phyloP scores from a whole-genome alignment of 2,797 vertebrate genomes.

The Aplochiton taeniatus region DNA sequence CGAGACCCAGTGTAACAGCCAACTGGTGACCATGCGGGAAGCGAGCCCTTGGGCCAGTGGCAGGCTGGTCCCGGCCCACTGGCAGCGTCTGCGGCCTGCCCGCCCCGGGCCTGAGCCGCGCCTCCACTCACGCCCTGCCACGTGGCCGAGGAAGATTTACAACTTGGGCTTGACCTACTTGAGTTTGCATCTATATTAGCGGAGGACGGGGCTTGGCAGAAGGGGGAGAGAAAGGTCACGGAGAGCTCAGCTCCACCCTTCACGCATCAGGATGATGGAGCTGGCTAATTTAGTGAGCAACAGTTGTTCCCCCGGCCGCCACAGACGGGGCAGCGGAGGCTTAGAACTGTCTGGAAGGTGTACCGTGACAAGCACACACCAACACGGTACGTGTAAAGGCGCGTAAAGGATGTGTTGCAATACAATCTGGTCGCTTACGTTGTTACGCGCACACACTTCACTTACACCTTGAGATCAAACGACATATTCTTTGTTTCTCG shows the following conservation, averaged over 20 bases:
- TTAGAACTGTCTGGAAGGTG: constrained; percentile 66
- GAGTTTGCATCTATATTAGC: constrained; percentile 93
- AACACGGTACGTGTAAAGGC: too few relatives aligned
- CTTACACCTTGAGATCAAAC: too few relatives aligned
- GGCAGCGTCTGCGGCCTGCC: constrained; percentile 77
- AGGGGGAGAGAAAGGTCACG: constrained; percentile 92
- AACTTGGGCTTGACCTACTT: constrained; percentile 97
- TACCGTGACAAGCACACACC: too few relatives aligned
- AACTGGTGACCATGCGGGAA: constrained; percentile 85
- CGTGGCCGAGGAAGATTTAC: constrained; percentile 91
- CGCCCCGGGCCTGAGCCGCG: constrained; percentile 77
- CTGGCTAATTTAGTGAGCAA: constrained; percentile 97
- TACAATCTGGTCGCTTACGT: too few relatives aligned
- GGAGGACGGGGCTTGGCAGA: constrained; percentile 87
- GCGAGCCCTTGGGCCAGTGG: constrained; percentile 84
- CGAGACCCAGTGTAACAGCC: constrained; percentile 74
- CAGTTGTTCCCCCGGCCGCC: constrained; percentile 93
- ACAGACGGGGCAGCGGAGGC: constrained; percentile 86
- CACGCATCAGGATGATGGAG: constrained; percentile 96
- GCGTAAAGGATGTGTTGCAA: too few relatives aligned
- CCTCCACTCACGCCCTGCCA: constrained; percentile 80
- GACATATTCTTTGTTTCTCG: too few relatives aligned
- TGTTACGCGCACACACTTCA: too few relatives aligned
- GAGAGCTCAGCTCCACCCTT: constrained; percentile 87
- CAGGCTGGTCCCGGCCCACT: constrained; percentile 81